Percentiles rank a stretch among this genome's conserved stretches.
phyloP scores from a whole-genome alignment of 2,113 vertebrate genomes.

The Larimichthys crocea region DNA sequence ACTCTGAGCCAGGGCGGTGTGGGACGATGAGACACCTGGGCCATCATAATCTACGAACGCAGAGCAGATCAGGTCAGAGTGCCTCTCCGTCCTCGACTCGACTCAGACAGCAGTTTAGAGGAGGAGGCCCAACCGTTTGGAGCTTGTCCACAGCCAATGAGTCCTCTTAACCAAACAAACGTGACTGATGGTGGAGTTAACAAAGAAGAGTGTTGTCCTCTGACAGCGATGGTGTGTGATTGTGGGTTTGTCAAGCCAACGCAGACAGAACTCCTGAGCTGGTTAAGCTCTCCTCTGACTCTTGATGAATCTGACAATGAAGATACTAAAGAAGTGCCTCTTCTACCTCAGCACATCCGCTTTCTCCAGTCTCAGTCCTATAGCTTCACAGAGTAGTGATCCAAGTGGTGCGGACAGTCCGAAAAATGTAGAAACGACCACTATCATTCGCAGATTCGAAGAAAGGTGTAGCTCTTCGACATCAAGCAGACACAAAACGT shows the following conservation, averaged over 20 bases:
- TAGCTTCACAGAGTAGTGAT: conserved; percentile 73
- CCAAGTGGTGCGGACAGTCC: conserved; percentile 62
- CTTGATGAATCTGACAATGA: conserved; percentile 86
- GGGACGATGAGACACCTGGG: conserved; percentile 97
- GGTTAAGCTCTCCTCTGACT: conserved; percentile 93
- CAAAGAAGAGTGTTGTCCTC: conserved; percentile 75
- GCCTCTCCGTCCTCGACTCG: conserved; percentile 83
- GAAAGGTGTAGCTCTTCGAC: conserved; percentile 16
- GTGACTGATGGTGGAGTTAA: conserved; percentile 16
- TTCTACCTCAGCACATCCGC: conserved; percentile 82
- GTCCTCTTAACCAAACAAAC: conserved; percentile 53
- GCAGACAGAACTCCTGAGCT: conserved; percentile 94
- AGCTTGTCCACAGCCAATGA: conserved; percentile 51
- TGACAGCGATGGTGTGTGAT: conserved; percentile 91
- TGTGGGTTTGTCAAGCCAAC: conserved; percentile 92
- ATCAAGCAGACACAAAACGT: conserved; percentile 39
- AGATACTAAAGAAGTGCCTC: conserved; percentile 76
- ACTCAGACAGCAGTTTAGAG: conserved; percentile 89
- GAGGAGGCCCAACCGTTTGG: conserved; percentile 54
- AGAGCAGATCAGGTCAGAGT: conserved; percentile 77
- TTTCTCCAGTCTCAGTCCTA: conserved; percentile 83
- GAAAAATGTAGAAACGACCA: conserved; percentile 59
- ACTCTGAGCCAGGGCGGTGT: conserved; percentile 85
- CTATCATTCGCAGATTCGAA: conserved; percentile 2
- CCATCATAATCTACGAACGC: conserved; percentile 86